Conservation (phyloP, 2,888 invertebrate species). For the Toxonevra muliebris region DNA sequence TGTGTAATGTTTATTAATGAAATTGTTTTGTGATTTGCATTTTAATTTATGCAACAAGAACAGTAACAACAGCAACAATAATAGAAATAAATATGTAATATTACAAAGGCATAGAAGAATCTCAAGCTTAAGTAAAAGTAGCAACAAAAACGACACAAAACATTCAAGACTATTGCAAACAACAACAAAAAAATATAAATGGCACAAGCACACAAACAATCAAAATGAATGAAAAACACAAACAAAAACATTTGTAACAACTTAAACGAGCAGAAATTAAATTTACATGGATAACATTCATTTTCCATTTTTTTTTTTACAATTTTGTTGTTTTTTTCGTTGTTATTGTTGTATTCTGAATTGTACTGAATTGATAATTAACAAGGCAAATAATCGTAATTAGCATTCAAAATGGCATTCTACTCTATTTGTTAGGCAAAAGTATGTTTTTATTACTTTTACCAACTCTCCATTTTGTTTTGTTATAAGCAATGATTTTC, state of each 20-base stretch:
- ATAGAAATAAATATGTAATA: conserved; percentile 8
- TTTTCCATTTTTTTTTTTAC: conserved; percentile 47
- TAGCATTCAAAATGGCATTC: conserved; percentile 51
- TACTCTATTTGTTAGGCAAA: conserved; percentile 6
- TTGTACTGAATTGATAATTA: conserved; percentile 57
- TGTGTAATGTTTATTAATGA: conserved; percentile 59
- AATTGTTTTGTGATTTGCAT: conserved; percentile 60
- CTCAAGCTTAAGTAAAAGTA: not conserved
- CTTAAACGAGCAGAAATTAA: conserved; percentile 43
- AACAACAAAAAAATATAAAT: not conserved
- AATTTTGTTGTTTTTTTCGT: not conserved
- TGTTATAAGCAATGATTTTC: too few relatives aligned
- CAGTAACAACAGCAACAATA: conserved; percentile 42
- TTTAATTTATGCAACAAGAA: conserved; percentile 57
- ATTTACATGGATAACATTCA: conserved; percentile 55
- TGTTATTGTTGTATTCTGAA: not conserved
- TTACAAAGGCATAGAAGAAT: conserved; percentile 1
- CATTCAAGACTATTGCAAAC: not conserved
- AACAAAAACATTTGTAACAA: not conserved
- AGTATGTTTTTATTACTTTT: conserved; percentile 9
- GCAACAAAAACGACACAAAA: not conserved
- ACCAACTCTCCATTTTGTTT: too few relatives aligned
- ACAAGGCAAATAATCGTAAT: conserved; percentile 57
- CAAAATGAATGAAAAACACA: not conserved
- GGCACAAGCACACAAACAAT: not conserved